Evolutionary conservation across 2,888 invertebrate genomes (phyloP), one percentile per base, ranked within the genome.

Genomic region (Cantharis flavilabris): DNA sequence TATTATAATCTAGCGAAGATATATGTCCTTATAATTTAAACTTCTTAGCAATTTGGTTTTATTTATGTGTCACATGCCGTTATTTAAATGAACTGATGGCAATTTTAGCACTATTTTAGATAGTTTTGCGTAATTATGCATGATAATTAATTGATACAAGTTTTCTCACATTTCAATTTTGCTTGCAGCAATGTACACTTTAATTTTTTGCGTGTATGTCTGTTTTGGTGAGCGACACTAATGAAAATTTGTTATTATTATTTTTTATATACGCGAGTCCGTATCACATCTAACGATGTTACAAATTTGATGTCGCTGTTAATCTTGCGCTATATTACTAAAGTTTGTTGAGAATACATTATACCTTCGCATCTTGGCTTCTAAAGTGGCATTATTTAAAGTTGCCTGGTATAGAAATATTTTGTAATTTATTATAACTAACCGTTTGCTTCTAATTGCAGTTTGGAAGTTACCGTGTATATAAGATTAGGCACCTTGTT

Each of bases 401-500:
- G 83, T 86, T 86, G 83, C 84, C 84, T 81, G 80, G 84, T 85
- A 85, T 85, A 85, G 85, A 85, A 84, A 86, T 86, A 86, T 86
- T 86, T 85, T 83, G 84, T 86, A 86, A 86, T 86, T 86, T 86
- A 86, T 86, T 83, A 85, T 84, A 83, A 85, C 83, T 83, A 84
- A 84, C 84, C 85, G 86, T 84, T 86, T 86, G 86, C 84, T 85
- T 84, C 86, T 86, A 86, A 86, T 86, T 86, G 86, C 86, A 84
- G 85, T 86, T 85, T 84, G 81, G 84, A 84, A 85, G 79, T 82
- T 82, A 75, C 80, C 79, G 79, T 77, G 80, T 81, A 77, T 81
- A 77, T 79, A 77, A 79, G 79, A 79, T 79, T 79, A 79, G 79
- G 76, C 79, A 79, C 80, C 79, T 79, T 79, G 80, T 79, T 80